Percentiles rank a stretch among this genome's conserved stretches.
phyloP scores from a whole-genome alignment of 2,113 vertebrate genomes.

The Raja brachyura region DNA sequence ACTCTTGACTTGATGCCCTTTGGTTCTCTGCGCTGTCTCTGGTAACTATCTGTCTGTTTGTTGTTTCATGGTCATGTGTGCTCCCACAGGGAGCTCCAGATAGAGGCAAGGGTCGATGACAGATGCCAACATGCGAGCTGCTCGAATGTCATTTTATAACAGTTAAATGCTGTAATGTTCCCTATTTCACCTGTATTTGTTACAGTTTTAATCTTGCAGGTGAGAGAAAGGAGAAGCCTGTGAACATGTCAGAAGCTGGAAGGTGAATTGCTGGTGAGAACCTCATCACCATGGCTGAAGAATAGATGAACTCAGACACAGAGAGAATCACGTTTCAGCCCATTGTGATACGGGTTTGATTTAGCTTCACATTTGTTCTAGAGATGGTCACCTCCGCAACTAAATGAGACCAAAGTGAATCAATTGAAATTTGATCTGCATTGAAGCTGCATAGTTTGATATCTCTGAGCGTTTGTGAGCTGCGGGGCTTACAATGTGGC shows the following conservation, averaged over 20 bases:
- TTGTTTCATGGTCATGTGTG: too few relatives aligned
- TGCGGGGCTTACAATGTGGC: background rate
- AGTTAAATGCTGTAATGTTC: background rate
- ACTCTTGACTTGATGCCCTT: background rate
- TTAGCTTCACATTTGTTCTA: background rate
- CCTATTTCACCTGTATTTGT: background rate
- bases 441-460: background rate
- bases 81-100: background rate
- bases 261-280: slow-evolving; percentile 10
- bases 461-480: background rate
- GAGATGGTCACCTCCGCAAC: background rate
- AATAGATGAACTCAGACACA: slow-evolving; percentile 2
- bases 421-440: slow-evolving; percentile 19
- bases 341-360: background rate
- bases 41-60: too few relatives aligned
- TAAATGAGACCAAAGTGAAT: background rate
- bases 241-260: slow-evolving; percentile 6
- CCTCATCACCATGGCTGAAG: background rate
- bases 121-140: background rate
- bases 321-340: slow-evolving; percentile 1
- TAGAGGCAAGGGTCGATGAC: background rate
- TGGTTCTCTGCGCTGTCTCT: background rate
- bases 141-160: background rate
- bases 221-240: slow-evolving; percentile 24
- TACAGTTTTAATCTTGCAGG: background rate